These are phyloP conservation scores for Portunus trituberculatus DNA, from an alignment of 1,140 invertebrate genomes.

Conservation along the genomic window DNA sequence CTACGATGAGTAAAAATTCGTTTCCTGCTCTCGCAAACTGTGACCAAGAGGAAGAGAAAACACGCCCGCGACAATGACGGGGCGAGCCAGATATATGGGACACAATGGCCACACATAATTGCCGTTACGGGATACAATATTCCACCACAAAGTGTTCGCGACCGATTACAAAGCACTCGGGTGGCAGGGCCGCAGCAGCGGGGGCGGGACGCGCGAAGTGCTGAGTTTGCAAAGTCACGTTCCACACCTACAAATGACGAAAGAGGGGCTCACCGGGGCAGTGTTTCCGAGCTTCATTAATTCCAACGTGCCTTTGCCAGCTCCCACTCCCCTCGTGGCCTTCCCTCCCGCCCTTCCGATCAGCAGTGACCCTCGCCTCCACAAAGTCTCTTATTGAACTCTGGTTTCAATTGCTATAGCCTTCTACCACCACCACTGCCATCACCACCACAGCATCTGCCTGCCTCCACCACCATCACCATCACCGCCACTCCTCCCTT, in stretches of 20 bases:
- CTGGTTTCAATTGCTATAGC: not conserved
- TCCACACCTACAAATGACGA: constrained; percentile 13
- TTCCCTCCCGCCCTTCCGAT: not conserved
- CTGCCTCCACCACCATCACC: too few relatives aligned
- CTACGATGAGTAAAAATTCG: not conserved
- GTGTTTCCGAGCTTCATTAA: constrained; percentile 13
- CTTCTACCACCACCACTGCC: not conserved
- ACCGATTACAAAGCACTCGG: not conserved
- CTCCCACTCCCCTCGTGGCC: not conserved
- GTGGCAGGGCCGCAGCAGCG: not conserved
- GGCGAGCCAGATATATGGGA: not conserved
- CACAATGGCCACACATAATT: not conserved
- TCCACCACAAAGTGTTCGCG: not conserved
- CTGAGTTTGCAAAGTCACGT: constrained; percentile 1
- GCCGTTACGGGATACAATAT: too few relatives aligned
- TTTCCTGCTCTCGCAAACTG: not conserved
- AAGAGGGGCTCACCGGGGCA: not conserved
- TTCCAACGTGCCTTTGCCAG: not conserved
- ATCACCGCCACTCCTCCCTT: not conserved
- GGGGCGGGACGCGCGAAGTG: not conserved
- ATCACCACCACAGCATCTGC: not conserved
- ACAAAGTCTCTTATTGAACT: constrained; percentile 23
- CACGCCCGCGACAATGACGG: not conserved
- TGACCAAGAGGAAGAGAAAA: not conserved
- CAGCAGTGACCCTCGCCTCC: not conserved